Base-by-base conservation (phyloP, 2,113 vertebrate genomes). In the Dascyllus trimaculatus region DNA sequence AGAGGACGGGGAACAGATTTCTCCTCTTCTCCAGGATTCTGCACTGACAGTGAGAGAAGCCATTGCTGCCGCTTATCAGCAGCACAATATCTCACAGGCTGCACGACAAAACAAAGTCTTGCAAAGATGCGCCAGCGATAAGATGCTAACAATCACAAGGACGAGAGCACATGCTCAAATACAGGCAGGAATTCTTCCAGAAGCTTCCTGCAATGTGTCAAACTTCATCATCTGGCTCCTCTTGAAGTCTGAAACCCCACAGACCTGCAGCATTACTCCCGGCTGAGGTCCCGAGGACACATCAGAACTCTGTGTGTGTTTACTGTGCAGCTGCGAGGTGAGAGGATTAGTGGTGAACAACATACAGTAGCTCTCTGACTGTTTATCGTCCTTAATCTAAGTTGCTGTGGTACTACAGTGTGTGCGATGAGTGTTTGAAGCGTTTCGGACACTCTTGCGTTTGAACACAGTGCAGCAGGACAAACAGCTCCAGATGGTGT, bases 401-500 rank as follows among this genome's bases (percentile, higher is more conserved):
- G 81, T 32, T 46, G 43, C 26, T 22, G 82, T 84, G 84, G 68
- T 57, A 54, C 60, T 4, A 56, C 35, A 6, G 78, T 66, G 85
- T 81, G 32, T n/a, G 61, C 49, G 58, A 63, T 66, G 75, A 91
- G 87, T 63, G 85, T 59, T 35, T 85, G 58, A 73, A 91, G 93
- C 74, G 78, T 78, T 89, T 75, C 17, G 22, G 80, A 84, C 89
- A 71, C 85, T 88, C 71, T 71, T 71, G 43, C 18, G 35, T 78
- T 72, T 66, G 81, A 86, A 84, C 70, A 56, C 73, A 70, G 80
- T 43, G 74, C 73, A 70, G 78, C 77, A 48, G 82, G 58, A 84
- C 88, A 81, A 88, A 79, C 73, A 32, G 74, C 76, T 90, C 63
- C 78, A 86, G 80, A 92, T 88, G 91, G 93, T 92, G 93, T 91